Percentiles rank a stretch among this genome's conserved stretches.
These are phyloP conservation scores for Hermaeophaga mercurialis DNA, from an alignment of 2,888 invertebrate genomes.

Conservation along the genomic window DNA sequence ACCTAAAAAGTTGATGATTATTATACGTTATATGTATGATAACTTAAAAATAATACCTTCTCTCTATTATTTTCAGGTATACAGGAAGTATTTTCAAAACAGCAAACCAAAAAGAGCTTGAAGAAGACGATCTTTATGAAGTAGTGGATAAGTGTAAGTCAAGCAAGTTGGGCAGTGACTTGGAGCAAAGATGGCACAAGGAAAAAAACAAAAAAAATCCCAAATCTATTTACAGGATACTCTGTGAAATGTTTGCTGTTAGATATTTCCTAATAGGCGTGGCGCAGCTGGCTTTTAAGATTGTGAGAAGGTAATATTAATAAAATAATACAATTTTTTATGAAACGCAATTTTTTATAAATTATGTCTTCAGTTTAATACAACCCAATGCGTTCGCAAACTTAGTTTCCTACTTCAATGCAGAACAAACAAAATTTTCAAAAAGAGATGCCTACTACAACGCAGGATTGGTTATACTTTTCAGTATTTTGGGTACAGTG, in stretches of 20 bases:
- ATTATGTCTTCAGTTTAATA: conserved; percentile 24
- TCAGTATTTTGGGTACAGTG: conserved; percentile 73
- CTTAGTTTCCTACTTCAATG: conserved; percentile 44
- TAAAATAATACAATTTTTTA: too few relatives aligned
- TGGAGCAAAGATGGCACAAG: conserved; percentile 48
- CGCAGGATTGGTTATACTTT: conserved; percentile 71
- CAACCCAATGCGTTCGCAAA: conserved; percentile 44
- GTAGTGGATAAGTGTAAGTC: conserved; percentile 56
- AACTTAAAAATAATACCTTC: too few relatives aligned
- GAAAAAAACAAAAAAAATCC: conserved; percentile 24
- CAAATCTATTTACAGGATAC: conserved; percentile 28
- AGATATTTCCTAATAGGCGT: background rate
- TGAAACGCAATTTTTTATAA: too few relatives aligned
- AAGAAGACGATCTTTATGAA: conserved; percentile 64
- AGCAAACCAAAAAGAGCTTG: conserved; percentile 67
- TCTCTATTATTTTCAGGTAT: too few relatives aligned
- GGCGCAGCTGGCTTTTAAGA: background rate
- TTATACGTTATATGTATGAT: too few relatives aligned
- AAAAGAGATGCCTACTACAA: conserved; percentile 68
- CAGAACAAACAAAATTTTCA: conserved; percentile 39
- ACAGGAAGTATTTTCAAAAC: too few relatives aligned
- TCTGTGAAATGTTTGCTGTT: background rate
- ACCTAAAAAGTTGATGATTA: too few relatives aligned
- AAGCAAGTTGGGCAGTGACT: conserved; percentile 35
- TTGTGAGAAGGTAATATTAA: too few relatives aligned